Percentiles rank a stretch among this genome's conserved stretches.
Evolutionary conservation across 2,113 vertebrate genomes (phyloP).

Genomic region (Forbesichthys agassizii): DNA sequence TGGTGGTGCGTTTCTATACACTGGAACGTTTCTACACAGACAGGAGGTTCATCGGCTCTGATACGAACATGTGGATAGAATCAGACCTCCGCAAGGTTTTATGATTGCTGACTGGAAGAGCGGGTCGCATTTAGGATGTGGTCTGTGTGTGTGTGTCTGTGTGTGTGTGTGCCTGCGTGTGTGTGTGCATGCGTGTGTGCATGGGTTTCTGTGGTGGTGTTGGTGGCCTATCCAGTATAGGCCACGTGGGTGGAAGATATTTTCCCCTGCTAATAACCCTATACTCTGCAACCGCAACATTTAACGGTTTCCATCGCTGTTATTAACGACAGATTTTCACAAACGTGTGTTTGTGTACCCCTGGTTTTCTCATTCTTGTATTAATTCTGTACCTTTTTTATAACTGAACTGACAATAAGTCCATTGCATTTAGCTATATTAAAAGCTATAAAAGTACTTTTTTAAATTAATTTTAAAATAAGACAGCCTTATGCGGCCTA

Average conservation of each 20-base stretch:
- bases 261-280: background rate
- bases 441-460: too few relatives aligned
- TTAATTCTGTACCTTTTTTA: background rate
- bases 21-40: too few relatives aligned
- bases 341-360: conserved; percentile 4
- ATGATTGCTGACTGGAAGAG: too few relatives aligned
- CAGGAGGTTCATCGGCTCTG: too few relatives aligned
- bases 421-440: background rate
- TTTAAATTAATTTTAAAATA: too few relatives aligned
- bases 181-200: conserved; percentile 20
- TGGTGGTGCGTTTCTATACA: too few relatives aligned
- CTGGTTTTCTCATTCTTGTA: background rate
- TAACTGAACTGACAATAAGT: background rate
- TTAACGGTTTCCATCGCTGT: conserved; percentile 14
- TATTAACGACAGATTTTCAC: conserved; percentile 30
- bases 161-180: background rate
- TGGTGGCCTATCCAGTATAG: conserved; percentile 21
- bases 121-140: conserved; percentile 26
- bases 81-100: conserved; percentile 1
- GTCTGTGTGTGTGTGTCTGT: conserved; percentile 4
- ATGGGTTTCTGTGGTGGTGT: conserved; percentile 23
- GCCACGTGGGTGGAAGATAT: conserved; percentile 13
- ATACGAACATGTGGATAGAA: conserved; percentile 1
- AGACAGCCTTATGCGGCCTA: too few relatives aligned
- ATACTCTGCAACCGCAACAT: background rate